Percentiles rank a stretch among this genome's conserved stretches.
Conservation (phyloP, 2,888 invertebrate genomes). For the Drosophila atripex region DNA sequence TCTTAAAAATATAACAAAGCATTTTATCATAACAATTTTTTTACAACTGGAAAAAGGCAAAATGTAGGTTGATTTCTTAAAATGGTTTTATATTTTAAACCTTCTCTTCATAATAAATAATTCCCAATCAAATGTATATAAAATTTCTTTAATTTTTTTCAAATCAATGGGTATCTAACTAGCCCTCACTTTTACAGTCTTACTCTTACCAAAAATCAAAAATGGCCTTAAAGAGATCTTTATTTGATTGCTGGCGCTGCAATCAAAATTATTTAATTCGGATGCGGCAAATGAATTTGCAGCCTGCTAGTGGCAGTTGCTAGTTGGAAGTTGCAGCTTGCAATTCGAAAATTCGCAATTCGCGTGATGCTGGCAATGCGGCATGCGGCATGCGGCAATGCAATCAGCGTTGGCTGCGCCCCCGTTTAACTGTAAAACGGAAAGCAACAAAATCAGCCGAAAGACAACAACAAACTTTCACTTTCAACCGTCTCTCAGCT, state of each 20-base stretch:
- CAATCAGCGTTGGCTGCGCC: slow-evolving; percentile 33
- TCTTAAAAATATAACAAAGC: too few species aligned
- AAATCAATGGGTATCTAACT: neutral
- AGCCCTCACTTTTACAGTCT: neutral
- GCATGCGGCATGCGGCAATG: slow-evolving; percentile 57
- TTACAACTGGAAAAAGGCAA: too few species aligned
- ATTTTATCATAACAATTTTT: too few species aligned
- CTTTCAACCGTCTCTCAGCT: slow-evolving; percentile 52
- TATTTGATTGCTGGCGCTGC: slow-evolving; percentile 42
- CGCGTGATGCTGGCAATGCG: slow-evolving; percentile 66
- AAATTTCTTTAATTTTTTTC: neutral
- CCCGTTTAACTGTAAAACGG: slow-evolving; percentile 43
- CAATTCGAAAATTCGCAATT: slow-evolving; percentile 26
- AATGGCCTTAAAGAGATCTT: slow-evolving; percentile 27
- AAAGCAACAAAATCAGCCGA: slow-evolving; percentile 11
- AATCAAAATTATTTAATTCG: slow-evolving; percentile 66
- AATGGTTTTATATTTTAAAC: too few species aligned
- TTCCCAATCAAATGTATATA: too few species aligned
- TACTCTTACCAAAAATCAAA: neutral
- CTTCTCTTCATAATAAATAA: too few species aligned
- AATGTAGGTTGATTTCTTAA: too few species aligned
- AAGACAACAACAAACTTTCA: slow-evolving; percentile 60
- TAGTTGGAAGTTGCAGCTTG: neutral
- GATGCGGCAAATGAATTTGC: slow-evolving; percentile 60
- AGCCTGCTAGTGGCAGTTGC: slow-evolving; percentile 6